phyloP scores from a whole-genome alignment of 2,113 vertebrate genomes.

The Tapirus terrestris region DNA sequence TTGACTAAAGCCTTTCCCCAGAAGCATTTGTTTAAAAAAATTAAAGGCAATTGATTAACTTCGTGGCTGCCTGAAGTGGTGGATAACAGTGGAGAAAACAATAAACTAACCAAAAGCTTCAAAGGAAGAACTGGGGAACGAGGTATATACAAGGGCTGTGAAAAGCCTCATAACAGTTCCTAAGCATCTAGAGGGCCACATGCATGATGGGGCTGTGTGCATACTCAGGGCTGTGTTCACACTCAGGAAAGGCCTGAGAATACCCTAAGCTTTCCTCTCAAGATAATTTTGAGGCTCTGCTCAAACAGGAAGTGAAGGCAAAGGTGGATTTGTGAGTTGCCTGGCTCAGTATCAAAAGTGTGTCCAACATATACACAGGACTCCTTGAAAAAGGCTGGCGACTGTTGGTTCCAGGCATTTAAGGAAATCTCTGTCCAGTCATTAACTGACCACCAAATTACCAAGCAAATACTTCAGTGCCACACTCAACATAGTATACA shows the following conservation, averaged over 20 bases:
- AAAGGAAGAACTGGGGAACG: neutral
- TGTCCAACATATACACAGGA: neutral
- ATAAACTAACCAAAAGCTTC: neutral
- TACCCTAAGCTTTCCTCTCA: neutral
- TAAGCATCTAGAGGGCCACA: neutral
- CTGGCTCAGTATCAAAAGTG: neutral
- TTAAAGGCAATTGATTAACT: neutral
- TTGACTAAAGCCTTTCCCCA: neutral
- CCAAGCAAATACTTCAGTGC: neutral
- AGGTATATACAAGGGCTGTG: neutral
- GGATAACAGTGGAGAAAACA: neutral
- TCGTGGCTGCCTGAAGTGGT: neutral
- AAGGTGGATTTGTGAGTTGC: neutral
- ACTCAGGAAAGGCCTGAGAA: neutral
- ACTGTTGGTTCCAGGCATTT: neutral
- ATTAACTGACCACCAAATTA: neutral
- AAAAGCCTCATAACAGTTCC: neutral
- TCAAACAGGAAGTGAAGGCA: neutral
- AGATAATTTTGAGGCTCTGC: neutral
- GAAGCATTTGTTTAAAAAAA: conserved; percentile 26
- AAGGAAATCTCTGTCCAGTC: neutral
- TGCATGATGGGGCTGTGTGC: neutral
- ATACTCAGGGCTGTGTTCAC: neutral
- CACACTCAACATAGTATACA: neutral
- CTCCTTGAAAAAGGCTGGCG: neutral